Evolutionary conservation across 2,797 vertebrate genomes (phyloP).

Genomic region (Acanthornis magna): DNA sequence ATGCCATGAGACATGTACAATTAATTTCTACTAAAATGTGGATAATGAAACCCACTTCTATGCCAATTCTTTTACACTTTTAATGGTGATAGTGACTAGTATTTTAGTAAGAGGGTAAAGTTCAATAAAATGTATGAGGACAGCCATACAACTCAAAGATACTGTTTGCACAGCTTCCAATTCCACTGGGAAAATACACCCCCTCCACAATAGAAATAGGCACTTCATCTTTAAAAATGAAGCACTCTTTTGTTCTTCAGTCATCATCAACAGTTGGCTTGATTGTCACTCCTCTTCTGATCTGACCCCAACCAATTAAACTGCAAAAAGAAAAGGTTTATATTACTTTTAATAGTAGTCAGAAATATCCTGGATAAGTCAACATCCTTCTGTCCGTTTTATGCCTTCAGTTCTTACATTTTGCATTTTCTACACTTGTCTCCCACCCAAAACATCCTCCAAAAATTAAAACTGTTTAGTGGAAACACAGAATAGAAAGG

Average conservation of each 20-base stretch:
- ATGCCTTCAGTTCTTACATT: not conserved
- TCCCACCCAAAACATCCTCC: not conserved
- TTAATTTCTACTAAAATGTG: conserved; percentile 61
- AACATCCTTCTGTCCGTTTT: not conserved
- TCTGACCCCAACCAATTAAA: conserved; percentile 99
- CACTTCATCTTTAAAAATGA: conserved; percentile 53
- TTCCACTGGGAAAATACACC: conserved; percentile 65
- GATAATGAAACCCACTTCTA: conserved; percentile 55
- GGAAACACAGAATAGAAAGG: not conserved
- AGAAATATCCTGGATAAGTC: not conserved
- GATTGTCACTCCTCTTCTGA: conserved; percentile 98
- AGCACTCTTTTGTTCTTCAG: conserved; percentile 75
- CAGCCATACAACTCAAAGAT: conserved; percentile 53
- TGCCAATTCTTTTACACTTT: conserved; percentile 62
- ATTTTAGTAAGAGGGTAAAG: conserved; percentile 69
- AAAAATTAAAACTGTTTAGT: not conserved
- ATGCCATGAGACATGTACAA: conserved; percentile 61
- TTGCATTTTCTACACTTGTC: not conserved
- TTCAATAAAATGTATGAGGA: conserved; percentile 51
- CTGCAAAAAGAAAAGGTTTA: conserved; percentile 74
- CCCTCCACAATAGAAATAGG: conserved; percentile 52
- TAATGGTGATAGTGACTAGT: conserved; percentile 61
- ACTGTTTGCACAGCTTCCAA: conserved; percentile 58
- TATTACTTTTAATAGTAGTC: not conserved
- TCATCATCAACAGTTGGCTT: conserved; percentile 97